phyloP scores from a whole-genome alignment of 2,797 vertebrate species.

The Moxostoma hubbsi region DNA sequence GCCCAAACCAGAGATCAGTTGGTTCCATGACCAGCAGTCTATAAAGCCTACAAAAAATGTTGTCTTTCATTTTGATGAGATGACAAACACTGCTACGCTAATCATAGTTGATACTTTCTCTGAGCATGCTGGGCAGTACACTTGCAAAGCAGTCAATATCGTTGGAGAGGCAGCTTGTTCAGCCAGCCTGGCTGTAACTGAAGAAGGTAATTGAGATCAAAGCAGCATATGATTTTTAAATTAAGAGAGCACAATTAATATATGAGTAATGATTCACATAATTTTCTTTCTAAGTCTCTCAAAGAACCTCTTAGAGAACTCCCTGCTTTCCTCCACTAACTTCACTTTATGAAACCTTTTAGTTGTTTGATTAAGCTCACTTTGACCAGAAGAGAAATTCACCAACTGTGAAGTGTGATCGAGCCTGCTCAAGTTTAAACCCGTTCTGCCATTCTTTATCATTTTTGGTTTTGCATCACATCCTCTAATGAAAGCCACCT shows the following conservation, averaged over 20 bases:
- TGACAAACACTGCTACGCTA: slow-evolving; percentile 86
- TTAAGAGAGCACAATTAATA: slow-evolving; percentile 61
- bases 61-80: slow-evolving; percentile 94
- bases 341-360: slow-evolving; percentile 38
- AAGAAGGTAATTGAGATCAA: slow-evolving; percentile 84
- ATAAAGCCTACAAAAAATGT: slow-evolving; percentile 86
- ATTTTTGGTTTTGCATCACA: slow-evolving; percentile 19
- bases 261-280: slow-evolving; percentile 65
- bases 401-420: slow-evolving; percentile 33
- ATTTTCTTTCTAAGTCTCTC: slow-evolving; percentile 51
- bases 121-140: slow-evolving; percentile 90
- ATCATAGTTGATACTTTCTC: slow-evolving; percentile 92
- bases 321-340: slow-evolving; percentile 47
- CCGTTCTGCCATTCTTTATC: slow-evolving; percentile 5
- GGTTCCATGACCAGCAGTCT: slow-evolving; percentile 87
- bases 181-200: slow-evolving; percentile 85
- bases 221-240: slow-evolving; percentile 69
- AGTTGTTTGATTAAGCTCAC: neutral
- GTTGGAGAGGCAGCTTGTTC: slow-evolving; percentile 87
- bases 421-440: slow-evolving; percentile 6
- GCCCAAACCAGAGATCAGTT: slow-evolving; percentile 87
- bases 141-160: slow-evolving; percentile 87
- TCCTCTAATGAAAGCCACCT: neutral
- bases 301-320: slow-evolving; percentile 19
- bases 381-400: neutral